Base-by-base conservation (phyloP, 2,113 vertebrate genomes). In the Chionis minor region DNA sequence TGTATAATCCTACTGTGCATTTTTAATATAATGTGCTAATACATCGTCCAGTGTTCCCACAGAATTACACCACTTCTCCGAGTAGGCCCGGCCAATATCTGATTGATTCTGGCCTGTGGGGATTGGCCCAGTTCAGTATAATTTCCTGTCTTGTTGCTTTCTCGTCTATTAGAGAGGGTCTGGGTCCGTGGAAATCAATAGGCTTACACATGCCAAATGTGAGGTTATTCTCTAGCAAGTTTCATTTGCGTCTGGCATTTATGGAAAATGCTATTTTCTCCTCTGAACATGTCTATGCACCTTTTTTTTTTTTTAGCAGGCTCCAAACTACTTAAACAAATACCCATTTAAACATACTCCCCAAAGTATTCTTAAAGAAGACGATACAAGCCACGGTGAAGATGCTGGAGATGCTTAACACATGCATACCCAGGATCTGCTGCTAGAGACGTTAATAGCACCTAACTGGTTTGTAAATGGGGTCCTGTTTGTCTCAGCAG, bases 401-500 rank as follows among this genome's bases (percentile, higher is more conserved):
- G 92, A 87, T 77, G 87, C 86, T 90, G 88, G 72, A 92, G 86
- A 75, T 59, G 93, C 81, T 96, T 97, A 95, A 95, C 94, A 82
- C 65, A 16, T 93, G 85, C 71, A 80, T 33, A 92, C 90, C 92
- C 77, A 95, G 90, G 94, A 84, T 86, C 88, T 90, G 87, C 89
- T 93, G 63, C 96, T 97, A 96, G 72, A 90, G 95, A 84, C 79
- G 32, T 95, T 97, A 97, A 81, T 75, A 92, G 91, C 77, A 93
- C 90, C 97, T 95, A 92, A 89, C 71, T 88, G 81, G 86, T 98
- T 96, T 95, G 74, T 93, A 97, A 97, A 96, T 96, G 92, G 94
- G 92, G 77, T 77, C 90, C 89, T 97, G 28, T 95, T 96, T 98
- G 92, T 95, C 97, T 98, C 91, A 88, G 95, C 93, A 96, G 96